Percentiles rank a stretch among this genome's conserved stretches.
Conservation (phyloP, 2,888 invertebrate genomes). For the Drosophila nr. perissopoda region DNA sequence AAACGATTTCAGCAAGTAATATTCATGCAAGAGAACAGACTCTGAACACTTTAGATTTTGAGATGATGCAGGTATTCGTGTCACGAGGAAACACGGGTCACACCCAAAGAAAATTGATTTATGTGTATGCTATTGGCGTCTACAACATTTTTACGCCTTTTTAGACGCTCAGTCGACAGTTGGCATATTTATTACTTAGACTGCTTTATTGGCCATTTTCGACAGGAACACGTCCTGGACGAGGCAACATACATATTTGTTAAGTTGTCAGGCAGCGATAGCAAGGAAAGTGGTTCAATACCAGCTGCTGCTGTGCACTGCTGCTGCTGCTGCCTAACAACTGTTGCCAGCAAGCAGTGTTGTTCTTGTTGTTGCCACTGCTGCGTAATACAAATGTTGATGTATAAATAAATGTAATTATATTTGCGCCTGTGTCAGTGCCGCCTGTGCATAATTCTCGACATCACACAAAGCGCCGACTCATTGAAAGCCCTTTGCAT, state of each 20-base stretch:
- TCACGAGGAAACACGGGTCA: conserved; percentile 2
- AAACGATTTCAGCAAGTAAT: not conserved
- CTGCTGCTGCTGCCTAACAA: conserved; percentile 4
- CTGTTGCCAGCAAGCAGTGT: conserved; percentile 7
- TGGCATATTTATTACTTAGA: conserved; percentile 70
- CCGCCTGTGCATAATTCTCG: conserved; percentile 77
- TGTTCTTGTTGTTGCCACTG: conserved; percentile 44
- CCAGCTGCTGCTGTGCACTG: conserved; percentile 5
- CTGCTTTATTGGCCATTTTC: conserved; percentile 61
- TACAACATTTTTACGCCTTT: conserved; percentile 65
- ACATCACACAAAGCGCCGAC: conserved; percentile 55
- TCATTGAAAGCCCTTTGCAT: conserved; percentile 75
- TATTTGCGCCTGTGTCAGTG: conserved; percentile 47
- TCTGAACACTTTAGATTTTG: accelerated
- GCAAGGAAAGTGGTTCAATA: conserved; percentile 12
- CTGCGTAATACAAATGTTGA: conserved; percentile 68
- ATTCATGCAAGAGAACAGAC: not conserved
- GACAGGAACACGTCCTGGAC: conserved; percentile 52
- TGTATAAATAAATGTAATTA: conserved; percentile 79
- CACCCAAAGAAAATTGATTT: conserved; percentile 56
- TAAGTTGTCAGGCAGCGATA: conserved; percentile 38
- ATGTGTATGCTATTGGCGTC: conserved; percentile 41
- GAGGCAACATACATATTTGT: conserved; percentile 37
- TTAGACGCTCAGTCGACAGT: conserved; percentile 51
- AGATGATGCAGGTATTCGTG: not conserved